phyloP scores from a whole-genome alignment of 2,797 vertebrate species.

The Sebastes hopkinsi region DNA sequence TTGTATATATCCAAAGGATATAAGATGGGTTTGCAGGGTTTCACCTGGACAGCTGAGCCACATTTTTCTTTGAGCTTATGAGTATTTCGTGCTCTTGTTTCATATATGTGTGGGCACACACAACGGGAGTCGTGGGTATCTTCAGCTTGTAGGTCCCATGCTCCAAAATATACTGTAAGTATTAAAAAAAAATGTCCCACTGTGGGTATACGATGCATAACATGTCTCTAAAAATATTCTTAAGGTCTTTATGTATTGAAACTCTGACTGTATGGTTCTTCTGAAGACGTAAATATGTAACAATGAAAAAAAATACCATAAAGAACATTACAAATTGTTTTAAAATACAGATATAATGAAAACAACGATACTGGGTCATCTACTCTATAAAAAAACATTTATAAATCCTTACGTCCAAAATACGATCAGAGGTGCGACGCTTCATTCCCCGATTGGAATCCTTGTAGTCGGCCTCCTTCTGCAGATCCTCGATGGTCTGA shows the following conservation, averaged over 20 bases:
- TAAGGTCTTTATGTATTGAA: not conserved
- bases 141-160: not conserved
- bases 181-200: too few relatives aligned
- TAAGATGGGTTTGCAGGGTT: not conserved
- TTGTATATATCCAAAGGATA: not conserved
- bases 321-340: not conserved
- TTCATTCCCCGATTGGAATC: conserved; percentile 21
- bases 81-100: not conserved
- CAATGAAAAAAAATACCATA: not conserved
- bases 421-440: conserved; percentile 12
- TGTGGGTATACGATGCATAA: not conserved
- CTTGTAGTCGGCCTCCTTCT: conserved; percentile 48
- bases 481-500: conserved; percentile 69
- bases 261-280: not conserved
- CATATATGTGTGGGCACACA: not conserved
- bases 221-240: not conserved
- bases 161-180: not conserved
- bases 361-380: not conserved
- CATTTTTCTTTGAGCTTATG: not conserved
- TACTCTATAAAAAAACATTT: not conserved
- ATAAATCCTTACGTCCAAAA: conserved; percentile 51
- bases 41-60: not conserved
- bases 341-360: not conserved
- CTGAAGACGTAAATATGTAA: not conserved
- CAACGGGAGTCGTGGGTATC: not conserved